Evolutionary conservation across 2,113 vertebrate genomes (phyloP).

Genomic region (Apodemus sylvaticus): DNA sequence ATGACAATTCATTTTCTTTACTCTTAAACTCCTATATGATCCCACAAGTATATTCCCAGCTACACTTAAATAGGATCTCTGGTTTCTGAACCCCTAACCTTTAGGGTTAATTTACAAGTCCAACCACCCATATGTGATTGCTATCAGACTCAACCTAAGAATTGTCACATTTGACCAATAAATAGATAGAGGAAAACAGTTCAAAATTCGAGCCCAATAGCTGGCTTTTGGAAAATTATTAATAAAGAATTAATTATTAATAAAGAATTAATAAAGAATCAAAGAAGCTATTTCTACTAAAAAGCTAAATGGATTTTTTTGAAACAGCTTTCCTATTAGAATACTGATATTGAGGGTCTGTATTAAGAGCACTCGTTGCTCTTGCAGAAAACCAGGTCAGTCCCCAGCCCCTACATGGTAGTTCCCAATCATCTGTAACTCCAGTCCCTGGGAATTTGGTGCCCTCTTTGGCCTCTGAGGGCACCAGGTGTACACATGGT

Average conservation of each 20-base stretch:
- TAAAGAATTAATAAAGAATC: too few species aligned
- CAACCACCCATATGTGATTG: neutral
- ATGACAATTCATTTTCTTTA: conserved; percentile 56
- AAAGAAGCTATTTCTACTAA: neutral
- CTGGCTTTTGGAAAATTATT: neutral
- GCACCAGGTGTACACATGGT: neutral
- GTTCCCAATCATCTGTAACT: neutral
- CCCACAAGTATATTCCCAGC: neutral
- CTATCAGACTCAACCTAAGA: neutral
- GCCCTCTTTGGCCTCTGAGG: neutral
- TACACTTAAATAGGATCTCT: neutral
- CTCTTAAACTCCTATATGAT: conserved; percentile 56
- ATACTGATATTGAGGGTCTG: neutral
- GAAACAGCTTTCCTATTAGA: neutral
- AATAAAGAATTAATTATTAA: too few species aligned
- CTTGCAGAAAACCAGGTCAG: neutral
- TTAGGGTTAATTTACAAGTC: neutral
- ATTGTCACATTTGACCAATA: neutral
- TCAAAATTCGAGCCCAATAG: too few species aligned
- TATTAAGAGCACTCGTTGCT: neutral
- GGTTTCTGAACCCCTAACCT: neutral
- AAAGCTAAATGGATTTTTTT: neutral
- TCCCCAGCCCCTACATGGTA: neutral
- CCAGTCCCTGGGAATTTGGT: neutral
- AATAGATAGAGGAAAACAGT: neutral